Percentiles rank a stretch among this genome's conserved stretches.
These are phyloP conservation scores for Chloromyia formosa DNA, from an alignment of 2,888 invertebrate species.

Conservation along the genomic window DNA sequence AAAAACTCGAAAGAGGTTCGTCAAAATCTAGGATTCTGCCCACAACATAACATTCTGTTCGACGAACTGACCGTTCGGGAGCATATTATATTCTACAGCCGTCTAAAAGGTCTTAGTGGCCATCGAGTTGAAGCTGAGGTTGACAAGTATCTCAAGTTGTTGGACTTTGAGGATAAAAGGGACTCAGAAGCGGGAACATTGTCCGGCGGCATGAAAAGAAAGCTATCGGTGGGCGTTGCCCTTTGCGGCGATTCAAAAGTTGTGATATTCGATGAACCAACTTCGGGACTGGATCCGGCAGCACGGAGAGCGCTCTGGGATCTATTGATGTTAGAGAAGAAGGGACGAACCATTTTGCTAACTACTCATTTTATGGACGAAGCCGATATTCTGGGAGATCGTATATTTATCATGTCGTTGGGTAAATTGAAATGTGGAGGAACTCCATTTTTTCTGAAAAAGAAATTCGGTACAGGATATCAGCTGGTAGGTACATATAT, in stretches of 20 bases:
- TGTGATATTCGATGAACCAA: conserved; percentile 74
- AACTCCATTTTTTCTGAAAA: conserved; percentile 82
- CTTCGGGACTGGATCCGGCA: conserved; percentile 86
- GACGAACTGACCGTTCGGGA: conserved; percentile 80
- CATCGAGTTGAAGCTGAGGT: conserved; percentile 68
- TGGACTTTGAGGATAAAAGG: conserved; percentile 72
- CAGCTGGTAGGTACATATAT: conserved; percentile 67
- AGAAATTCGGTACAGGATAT: conserved; percentile 87
- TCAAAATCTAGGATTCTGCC: conserved; percentile 77
- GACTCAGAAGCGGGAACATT: conserved; percentile 67
- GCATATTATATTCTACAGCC: conserved; percentile 81
- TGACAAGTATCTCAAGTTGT: conserved; percentile 68
- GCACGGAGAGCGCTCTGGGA: conserved; percentile 86
- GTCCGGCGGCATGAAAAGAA: conserved; percentile 76
- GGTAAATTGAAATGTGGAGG: conserved; percentile 84
- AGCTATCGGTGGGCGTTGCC: conserved; percentile 77
- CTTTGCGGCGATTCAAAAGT: conserved; percentile 76
- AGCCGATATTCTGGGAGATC: conserved; percentile 85
- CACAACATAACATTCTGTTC: conserved; percentile 84
- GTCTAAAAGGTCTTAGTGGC: conserved; percentile 71
- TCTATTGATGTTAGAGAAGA: conserved; percentile 76
- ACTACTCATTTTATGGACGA: conserved; percentile 93
- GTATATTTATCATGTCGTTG: conserved; percentile 87
- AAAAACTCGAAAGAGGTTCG: conserved; percentile 70
- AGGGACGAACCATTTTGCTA: conserved; percentile 79